Conservation (phyloP, 2,888 invertebrate species). For the Lasioglossum calceatum region DNA sequence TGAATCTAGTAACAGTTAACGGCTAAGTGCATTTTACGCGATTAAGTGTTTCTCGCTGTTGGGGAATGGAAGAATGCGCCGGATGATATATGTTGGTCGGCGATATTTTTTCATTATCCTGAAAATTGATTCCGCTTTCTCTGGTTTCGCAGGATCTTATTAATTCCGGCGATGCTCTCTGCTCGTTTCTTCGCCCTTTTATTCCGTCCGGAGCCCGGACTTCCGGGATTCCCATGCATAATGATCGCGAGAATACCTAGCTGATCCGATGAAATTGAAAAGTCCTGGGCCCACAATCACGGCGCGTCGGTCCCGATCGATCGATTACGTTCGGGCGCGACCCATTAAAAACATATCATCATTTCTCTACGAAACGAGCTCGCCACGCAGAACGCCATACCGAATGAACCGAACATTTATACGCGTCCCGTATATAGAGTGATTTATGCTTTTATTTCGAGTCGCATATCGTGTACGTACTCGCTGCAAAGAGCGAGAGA, state of each 20-base stretch:
- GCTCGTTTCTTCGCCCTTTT: neutral
- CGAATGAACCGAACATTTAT: neutral
- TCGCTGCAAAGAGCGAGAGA: neutral
- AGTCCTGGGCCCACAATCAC: conserved; percentile 11
- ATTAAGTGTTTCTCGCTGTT: neutral
- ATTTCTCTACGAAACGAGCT: neutral
- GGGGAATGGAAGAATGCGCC: neutral
- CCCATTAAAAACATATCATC: neutral
- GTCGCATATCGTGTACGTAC: neutral
- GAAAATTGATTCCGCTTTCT: neutral
- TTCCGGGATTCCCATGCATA: conserved; percentile 26
- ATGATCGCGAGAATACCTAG: conserved; percentile 17
- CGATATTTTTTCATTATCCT: neutral
- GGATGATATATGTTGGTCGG: neutral
- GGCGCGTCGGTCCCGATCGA: conserved; percentile 26
- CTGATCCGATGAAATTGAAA: conserved; percentile 31
- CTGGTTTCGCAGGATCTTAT: neutral
- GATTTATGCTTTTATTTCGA: neutral
- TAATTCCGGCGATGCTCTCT: neutral
- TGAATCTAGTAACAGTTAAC: no score
- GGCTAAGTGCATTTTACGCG: neutral
- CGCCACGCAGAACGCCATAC: neutral
- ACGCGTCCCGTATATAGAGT: neutral
- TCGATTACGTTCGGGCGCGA: conserved; percentile 1
- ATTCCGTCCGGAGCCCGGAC: neutral